Conservation (phyloP, 2,113 vertebrate species). For the Chauna torquata region DNA sequence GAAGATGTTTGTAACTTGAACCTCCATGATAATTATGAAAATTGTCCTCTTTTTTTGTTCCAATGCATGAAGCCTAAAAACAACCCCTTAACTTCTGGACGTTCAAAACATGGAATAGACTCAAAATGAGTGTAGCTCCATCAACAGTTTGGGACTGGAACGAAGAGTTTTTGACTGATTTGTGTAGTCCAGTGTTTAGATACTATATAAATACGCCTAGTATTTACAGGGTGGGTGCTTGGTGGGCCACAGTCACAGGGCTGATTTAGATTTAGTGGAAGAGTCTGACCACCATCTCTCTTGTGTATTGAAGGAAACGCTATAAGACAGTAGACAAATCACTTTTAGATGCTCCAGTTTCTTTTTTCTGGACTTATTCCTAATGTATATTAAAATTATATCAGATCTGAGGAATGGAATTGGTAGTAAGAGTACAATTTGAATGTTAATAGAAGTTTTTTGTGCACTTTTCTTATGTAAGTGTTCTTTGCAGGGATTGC, state of each 20-base stretch:
- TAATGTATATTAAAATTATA: constrained; percentile 34
- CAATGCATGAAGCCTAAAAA: background rate
- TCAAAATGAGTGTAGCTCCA: background rate
- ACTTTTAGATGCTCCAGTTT: background rate
- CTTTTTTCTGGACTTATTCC: background rate
- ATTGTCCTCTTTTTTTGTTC: background rate
- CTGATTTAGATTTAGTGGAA: background rate
- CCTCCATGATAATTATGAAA: background rate
- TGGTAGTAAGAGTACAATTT: background rate
- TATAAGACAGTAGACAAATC: background rate
- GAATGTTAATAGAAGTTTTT: constrained; percentile 59
- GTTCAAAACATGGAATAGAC: background rate
- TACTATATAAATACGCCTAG: background rate
- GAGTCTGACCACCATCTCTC: background rate
- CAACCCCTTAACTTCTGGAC: background rate
- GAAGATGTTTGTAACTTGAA: background rate
- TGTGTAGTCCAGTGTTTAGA: background rate
- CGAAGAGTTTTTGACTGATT: background rate
- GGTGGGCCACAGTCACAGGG: background rate
- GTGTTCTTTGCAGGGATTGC: constrained; percentile 26
- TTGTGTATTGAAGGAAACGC: background rate
- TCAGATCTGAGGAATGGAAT: constrained; percentile 50
- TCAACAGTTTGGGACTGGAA: background rate
- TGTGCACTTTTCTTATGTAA: background rate
- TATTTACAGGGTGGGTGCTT: background rate